A percentile compares a stretch with the other conserved stretches of the same genome.
phyloP scores from a whole-genome alignment of 2,113 vertebrate genomes.

The Trematocara zebra region DNA sequence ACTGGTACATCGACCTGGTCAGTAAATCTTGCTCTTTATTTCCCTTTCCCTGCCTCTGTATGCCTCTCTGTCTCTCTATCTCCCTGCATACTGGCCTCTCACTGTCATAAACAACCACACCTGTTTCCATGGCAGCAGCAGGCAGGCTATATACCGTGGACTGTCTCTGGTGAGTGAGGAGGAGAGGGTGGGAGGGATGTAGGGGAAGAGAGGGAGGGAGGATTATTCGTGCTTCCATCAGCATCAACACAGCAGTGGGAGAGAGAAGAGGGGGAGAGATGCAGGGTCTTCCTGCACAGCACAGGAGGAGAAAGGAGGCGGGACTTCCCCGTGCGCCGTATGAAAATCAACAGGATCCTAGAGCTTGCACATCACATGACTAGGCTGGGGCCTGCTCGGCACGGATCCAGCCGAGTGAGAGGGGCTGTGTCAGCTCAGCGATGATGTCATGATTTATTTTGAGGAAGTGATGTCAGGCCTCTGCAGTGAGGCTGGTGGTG shows the following conservation, averaged over 20 bases:
- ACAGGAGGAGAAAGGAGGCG: conserved; percentile 35
- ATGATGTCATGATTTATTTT: conserved; percentile 80
- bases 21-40: conserved; percentile 52
- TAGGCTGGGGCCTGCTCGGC: conserved; percentile 39
- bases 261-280: conserved; percentile 26
- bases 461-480: conserved; percentile 74
- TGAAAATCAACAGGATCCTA: conserved; percentile 51
- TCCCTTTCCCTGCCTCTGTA: conserved; percentile 29
- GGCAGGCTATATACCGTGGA: conserved; percentile 60
- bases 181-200: conserved; percentile 38
- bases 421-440: conserved; percentile 56
- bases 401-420: conserved; percentile 37
- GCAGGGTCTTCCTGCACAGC: conserved; percentile 50
- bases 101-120: conserved; percentile 77
- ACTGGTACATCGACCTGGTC: conserved; percentile 46
- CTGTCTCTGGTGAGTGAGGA: conserved; percentile 65
- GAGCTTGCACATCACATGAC: conserved; percentile 52
- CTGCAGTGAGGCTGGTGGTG: conserved; percentile 61
- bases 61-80: conserved; percentile 40
- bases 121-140: conserved; percentile 77
- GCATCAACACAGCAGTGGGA: conserved; percentile 37
- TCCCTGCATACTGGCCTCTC: conserved; percentile 60
- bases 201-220: conserved; percentile 32
- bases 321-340: conserved; percentile 36
- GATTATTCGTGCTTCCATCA: conserved; percentile 62